Base-by-base conservation (phyloP, 2,113 vertebrate species). In the Poecile atricapillus region DNA sequence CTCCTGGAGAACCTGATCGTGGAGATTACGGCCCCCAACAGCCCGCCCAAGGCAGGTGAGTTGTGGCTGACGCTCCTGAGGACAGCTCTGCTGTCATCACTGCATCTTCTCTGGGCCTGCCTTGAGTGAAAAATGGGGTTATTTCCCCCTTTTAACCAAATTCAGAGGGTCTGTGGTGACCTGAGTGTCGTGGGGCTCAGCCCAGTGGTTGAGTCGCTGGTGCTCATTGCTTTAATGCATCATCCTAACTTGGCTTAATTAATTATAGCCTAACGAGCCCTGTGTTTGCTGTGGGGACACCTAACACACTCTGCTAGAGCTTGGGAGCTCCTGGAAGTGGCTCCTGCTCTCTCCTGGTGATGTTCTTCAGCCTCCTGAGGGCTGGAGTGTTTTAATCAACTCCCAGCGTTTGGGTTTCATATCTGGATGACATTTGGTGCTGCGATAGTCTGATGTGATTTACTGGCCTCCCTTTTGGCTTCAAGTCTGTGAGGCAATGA, bases 1-100 rank as follows among this genome's bases (percentile, higher is more conserved):
- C 98, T 99, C 94, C 97, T 99, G 94, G 99, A 99, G 98, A 98
- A 98, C 52, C 97, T 98, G 64, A 99, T 99, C n/a, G 96, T 99
- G 92, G 98, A 98, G 90, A 98, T 99, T 25, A 99, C 99, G 0
- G 98, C 99, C 23, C 98, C 99, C 11, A 98, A 98, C 86, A 98
- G 95, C 93, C 98, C 99, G 11, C 93, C 97, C 56, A 98, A 99
- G 98, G 92, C 97, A 89, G 98, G 97, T 97, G 91, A 97, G 97
- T 94, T 12, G 2, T 64, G 90, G 71, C 63, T 3, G 2, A 0
- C 15, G 3, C 31, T 79, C 78, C 83, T 4, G 3, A 43, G 67
- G 67, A 46, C 10, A 3, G 1, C 68, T n/a, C 70, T 30, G 53
- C 58, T 59, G 13, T 63, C 47, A 4, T 15, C 41, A 1, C 55